Evolutionary conservation across 1,140 invertebrate genomes (phyloP).

Genomic region (Panagrolaimus sp.): DNA sequence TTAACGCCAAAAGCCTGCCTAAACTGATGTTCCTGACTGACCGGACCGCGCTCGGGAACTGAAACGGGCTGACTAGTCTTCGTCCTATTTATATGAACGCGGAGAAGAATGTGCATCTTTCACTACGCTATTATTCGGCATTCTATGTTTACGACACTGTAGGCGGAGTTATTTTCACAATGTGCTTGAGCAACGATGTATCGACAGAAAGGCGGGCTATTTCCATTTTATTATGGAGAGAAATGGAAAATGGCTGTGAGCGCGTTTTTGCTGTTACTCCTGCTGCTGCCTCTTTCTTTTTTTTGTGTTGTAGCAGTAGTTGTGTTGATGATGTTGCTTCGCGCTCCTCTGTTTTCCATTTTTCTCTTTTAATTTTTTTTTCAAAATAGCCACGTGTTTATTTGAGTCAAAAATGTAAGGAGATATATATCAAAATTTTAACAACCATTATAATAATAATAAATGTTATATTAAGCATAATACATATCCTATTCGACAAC

Average conservation of each 20-base stretch:
- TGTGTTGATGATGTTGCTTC: background rate
- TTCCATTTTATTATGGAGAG: conserved; percentile 2
- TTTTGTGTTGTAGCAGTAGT: too few species aligned
- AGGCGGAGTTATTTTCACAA: background rate
- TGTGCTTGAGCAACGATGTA: background rate
- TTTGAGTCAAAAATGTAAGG: background rate
- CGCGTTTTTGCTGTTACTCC: background rate
- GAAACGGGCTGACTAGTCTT: conserved; percentile 11
- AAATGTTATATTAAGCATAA: too few species aligned
- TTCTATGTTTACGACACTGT: background rate
- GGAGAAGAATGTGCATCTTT: background rate
- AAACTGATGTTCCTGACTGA: conserved; percentile 6
- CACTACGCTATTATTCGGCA: background rate
- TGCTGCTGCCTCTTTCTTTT: background rate
- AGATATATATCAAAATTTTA: too few species aligned
- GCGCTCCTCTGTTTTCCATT: conserved; percentile 10
- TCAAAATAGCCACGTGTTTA: conserved; percentile 8
- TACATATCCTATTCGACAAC: too few species aligned
- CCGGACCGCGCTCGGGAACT: conserved; percentile 9
- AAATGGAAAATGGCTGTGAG: background rate
- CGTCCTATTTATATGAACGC: conserved; percentile 1
- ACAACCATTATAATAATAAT: too few species aligned
- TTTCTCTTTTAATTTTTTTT: background rate
- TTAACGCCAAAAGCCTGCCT: conserved; percentile 3
- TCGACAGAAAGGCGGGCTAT: background rate